Evolutionary conservation across 2,888 invertebrate genomes (phyloP), one percentile per base, ranked within the genome.

Genomic region (Pegoplata infirma): DNA sequence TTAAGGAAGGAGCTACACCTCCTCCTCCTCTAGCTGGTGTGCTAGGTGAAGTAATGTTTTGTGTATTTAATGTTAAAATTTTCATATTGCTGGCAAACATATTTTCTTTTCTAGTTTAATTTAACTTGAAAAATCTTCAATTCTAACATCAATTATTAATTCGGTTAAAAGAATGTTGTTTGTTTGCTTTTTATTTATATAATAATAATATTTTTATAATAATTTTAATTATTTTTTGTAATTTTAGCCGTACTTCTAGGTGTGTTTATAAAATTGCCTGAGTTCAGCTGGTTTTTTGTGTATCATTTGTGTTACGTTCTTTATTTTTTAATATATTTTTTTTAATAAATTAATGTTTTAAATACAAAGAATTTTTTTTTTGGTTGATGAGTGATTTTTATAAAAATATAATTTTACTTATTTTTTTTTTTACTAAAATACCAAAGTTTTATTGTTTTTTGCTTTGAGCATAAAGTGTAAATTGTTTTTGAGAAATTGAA

Each of bases 51-150:
- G 61, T 28, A 51, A 25, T 59, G 21, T 74, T 80, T 32, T 71
- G 49, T 59, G 82, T 81, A 74, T 81, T 84, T 19, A 83, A 71
- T 67, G 85, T 80, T 82, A 86, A 84, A 73, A 87, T 86, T 82
- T 88, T 87, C 83, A 87, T 86, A 67, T 83, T 84, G 53, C 74
- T 72, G 40, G 81, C 76, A 78, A 81, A 76, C 83, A 82, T 82
- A 79, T 53, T 61, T 59, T 16, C 16, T 44, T 49, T 59, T 28
- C 16, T 53, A 40, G 28, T 53, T 56, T 44, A 12, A 40, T 16
- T 40, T 28, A 46, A 12, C 14, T 58, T n/a, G n/a, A 23, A 44
- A 58, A 58, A 58, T 61, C 51, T 23, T 40, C n/a, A n/a, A n/a
- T n/a, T 40, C 68, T 49, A 68, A 44, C 51, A 44, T n/a, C 3